Evolutionary conservation across 2,888 invertebrate species (phyloP).

Genomic region (Drosophila anomelani): DNA sequence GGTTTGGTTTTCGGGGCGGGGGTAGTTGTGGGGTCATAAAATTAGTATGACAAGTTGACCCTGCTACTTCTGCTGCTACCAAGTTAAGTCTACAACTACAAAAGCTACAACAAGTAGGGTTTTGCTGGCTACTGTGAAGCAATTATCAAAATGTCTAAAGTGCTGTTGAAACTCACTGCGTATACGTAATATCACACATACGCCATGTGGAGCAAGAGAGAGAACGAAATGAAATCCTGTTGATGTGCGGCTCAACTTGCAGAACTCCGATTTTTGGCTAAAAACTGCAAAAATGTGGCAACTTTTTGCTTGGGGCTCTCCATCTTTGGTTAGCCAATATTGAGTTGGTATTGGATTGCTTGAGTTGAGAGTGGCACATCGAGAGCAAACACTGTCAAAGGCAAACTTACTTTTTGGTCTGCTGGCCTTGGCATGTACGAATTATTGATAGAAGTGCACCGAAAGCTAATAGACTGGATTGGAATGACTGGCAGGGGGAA

Average conservation of each 20-base stretch:
- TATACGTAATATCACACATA: conserved; percentile 64
- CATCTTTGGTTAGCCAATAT: conserved; percentile 45
- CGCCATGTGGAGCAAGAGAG: conserved; percentile 41
- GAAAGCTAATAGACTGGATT: conserved; percentile 33
- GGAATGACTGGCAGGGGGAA: background rate
- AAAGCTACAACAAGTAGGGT: conserved; percentile 14
- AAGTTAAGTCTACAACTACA: conserved; percentile 37
- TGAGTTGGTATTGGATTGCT: conserved; percentile 38
- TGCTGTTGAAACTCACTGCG: conserved; percentile 43
- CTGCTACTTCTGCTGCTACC: conserved; percentile 39
- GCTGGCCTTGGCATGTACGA: conserved; percentile 27
- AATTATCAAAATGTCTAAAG: conserved; percentile 64
- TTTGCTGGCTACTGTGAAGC: conserved; percentile 38
- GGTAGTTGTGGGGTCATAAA: conserved; percentile 45
- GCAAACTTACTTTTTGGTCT: conserved; percentile 16
- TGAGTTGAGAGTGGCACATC: conserved; percentile 19
- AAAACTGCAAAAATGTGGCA: conserved; percentile 27
- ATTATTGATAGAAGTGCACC: conserved; percentile 37
- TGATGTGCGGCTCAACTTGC: conserved; percentile 28
- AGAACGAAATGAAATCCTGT: conserved; percentile 30
- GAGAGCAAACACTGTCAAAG: conserved; percentile 21
- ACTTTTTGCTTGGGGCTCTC: conserved; percentile 13
- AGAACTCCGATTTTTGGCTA: conserved; percentile 12
- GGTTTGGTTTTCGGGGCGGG: conserved; percentile 8
- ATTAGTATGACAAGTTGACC: conserved; percentile 77